phyloP scores from a whole-genome alignment of 2,888 invertebrate genomes.

The Digitonthophagus gazella region DNA sequence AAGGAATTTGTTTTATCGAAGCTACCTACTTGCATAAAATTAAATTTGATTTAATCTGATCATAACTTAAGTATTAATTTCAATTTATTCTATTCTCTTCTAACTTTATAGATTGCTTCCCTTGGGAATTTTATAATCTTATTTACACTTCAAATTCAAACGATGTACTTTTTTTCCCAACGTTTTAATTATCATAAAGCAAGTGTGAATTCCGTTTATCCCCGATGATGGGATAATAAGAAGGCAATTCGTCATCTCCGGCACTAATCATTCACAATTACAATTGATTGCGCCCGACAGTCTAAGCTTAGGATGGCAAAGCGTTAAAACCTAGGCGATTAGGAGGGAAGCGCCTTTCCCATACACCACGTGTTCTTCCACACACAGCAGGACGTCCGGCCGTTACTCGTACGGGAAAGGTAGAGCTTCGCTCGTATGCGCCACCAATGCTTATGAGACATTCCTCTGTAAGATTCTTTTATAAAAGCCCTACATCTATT shows the following conservation, averaged over 20 bases:
- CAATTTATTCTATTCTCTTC: no score
- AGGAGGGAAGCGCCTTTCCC: conserved; percentile 42
- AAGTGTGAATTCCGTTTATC: not conserved
- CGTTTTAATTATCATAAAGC: not conserved
- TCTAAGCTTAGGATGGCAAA: not conserved
- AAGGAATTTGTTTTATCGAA: not conserved
- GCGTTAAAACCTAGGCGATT: conserved; percentile 37
- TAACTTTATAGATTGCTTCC: not conserved
- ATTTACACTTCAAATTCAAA: not conserved
- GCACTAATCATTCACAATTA: conserved; percentile 28
- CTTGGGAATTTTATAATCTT: not conserved
- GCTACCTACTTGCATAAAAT: no score
- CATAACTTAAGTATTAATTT: no score
- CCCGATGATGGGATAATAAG: conserved; percentile 20
- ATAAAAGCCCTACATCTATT: not conserved
- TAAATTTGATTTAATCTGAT: no score
- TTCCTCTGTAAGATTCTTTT: not conserved
- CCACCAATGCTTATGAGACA: no score
- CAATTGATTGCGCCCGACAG: conserved; percentile 21
- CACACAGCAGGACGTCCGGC: conserved; percentile 38
- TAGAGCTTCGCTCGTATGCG: not conserved
- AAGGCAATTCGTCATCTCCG: conserved; percentile 25
- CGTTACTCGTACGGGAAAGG: conserved; percentile 37
- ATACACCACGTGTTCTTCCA: conserved; percentile 40
- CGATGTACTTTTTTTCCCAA: not conserved